Percentiles rank a stretch among this genome's conserved stretches.
Evolutionary conservation across 2,113 vertebrate species (phyloP).

Genomic region (Callionymus lyra): DNA sequence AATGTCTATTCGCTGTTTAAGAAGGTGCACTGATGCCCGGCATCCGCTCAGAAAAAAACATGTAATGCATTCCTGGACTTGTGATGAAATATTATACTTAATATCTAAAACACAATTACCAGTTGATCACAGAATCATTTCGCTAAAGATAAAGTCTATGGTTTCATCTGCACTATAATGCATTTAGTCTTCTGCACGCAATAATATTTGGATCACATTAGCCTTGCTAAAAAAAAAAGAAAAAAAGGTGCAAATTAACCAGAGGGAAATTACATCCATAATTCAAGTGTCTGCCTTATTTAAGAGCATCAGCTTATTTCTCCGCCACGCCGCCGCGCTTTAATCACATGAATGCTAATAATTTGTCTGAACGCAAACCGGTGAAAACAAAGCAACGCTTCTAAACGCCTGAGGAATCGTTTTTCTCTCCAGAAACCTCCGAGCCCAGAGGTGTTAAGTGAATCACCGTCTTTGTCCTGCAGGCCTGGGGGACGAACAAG

Average conservation of each 20-base stretch:
- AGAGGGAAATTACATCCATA: slow-evolving; percentile 22
- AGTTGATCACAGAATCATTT: too few relatives aligned
- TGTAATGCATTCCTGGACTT: too few relatives aligned
- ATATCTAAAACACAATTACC: too few relatives aligned
- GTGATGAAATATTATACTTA: too few relatives aligned
- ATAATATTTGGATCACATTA: slow-evolving; percentile 26
- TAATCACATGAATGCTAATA: slow-evolving; percentile 36
- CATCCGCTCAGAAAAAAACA: too few relatives aligned
- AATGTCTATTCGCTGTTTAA: slow-evolving; percentile 10
- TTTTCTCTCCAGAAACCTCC: background rate
- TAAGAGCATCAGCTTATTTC: slow-evolving; percentile 10
- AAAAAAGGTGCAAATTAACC: slow-evolving; percentile 19
- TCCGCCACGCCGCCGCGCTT: slow-evolving; percentile 18
- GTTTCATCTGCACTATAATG: background rate
- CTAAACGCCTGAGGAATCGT: slow-evolving; percentile 12
- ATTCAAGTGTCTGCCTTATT: slow-evolving; percentile 11
- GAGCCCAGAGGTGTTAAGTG: too few relatives aligned
- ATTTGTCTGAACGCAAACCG: slow-evolving; percentile 23
- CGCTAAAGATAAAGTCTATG: too few relatives aligned
- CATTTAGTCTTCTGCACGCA: slow-evolving; percentile 11
- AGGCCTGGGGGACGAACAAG: too few relatives aligned
- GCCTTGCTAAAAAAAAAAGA: slow-evolving; percentile 6
- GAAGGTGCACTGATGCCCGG: too few relatives aligned
- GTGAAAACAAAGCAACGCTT: slow-evolving; percentile 15
- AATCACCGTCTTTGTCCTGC: too few relatives aligned